These are phyloP conservation scores for Acleris literana DNA, from an alignment of 2,888 invertebrate species.

Conservation along the genomic window DNA sequence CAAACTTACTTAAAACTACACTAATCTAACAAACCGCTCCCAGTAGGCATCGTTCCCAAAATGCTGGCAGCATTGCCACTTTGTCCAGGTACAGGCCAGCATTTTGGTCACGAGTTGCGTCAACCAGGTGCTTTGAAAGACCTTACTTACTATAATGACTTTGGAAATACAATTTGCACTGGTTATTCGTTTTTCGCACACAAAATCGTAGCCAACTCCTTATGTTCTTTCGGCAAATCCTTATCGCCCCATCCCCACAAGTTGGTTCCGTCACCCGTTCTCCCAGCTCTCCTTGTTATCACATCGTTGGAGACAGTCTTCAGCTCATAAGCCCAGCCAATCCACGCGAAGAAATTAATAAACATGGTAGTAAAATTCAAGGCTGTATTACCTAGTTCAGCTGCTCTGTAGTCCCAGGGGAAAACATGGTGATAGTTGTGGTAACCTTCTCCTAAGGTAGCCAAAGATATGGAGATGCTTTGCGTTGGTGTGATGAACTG, in stretches of 20 bases:
- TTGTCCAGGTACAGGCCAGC: too few relatives aligned
- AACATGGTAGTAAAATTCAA: constrained; percentile 18
- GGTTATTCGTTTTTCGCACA: neutral
- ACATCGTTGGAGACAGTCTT: constrained; percentile 82
- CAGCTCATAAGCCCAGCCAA: constrained; percentile 91
- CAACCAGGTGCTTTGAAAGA: too few relatives aligned
- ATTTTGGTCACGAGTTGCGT: too few relatives aligned
- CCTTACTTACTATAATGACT: too few relatives aligned
- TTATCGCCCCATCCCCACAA: constrained; percentile 14
- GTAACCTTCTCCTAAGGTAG: constrained; percentile 85
- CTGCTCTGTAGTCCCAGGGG: constrained; percentile 89
- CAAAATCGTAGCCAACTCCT: neutral
- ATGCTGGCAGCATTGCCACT: too few relatives aligned
- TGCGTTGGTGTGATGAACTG: constrained; percentile 73
- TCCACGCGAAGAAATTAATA: constrained; percentile 44
- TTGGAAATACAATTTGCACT: neutral
- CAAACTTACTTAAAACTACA: too few relatives aligned
- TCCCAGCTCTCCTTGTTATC: constrained; percentile 1
- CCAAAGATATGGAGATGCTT: constrained; percentile 4
- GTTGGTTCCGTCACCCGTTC: constrained; percentile 26
- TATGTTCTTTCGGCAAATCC: constrained; percentile 5
- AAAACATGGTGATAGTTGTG: constrained; percentile 94
- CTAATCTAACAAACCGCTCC: too few relatives aligned
- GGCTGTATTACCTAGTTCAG: constrained; percentile 80
- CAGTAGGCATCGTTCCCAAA: too few relatives aligned